Percentiles rank a stretch among this genome's conserved stretches.
Evolutionary conservation across 2,888 invertebrate genomes (phyloP).

Genomic region (Cheilosia urbana): DNA sequence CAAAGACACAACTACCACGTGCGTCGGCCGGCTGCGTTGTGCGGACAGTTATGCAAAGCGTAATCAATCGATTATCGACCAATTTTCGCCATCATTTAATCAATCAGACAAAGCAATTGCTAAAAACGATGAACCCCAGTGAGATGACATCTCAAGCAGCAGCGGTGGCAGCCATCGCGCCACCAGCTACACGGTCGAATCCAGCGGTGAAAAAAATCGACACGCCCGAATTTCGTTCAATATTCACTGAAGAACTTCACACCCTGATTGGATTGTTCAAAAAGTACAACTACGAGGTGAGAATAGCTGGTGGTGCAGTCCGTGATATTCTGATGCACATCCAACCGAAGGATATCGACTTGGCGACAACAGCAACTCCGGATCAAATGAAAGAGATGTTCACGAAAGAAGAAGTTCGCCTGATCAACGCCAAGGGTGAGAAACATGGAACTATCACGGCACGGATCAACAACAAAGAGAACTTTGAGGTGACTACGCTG

Average conservation of each 20-base stretch:
- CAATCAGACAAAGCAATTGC: constrained; percentile 43
- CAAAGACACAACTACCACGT: constrained; percentile 10
- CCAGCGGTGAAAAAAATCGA: constrained; percentile 90
- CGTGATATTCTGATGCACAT: constrained; percentile 92
- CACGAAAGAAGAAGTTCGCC: constrained; percentile 90
- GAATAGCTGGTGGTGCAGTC: constrained; percentile 99
- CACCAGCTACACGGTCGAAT: constrained; percentile 84
- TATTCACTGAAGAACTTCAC: constrained; percentile 93
- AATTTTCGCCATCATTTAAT: constrained; percentile 57
- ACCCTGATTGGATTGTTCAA: constrained; percentile 90
- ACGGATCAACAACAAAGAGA: constrained; percentile 96
- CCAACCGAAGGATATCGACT: constrained; percentile 96
- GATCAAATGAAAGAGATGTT: constrained; percentile 98
- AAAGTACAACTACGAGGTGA: constrained; percentile 92
- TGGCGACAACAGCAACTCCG: constrained; percentile 98
- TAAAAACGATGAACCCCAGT: constrained; percentile 53
- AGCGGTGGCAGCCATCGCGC: neutral
- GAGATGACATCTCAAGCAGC: constrained; percentile 1
- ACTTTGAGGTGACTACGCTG: constrained; percentile 97
- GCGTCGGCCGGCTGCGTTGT: constrained; percentile 26
- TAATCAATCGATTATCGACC: constrained; percentile 46
- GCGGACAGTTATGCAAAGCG: constrained; percentile 62
- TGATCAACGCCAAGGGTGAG: constrained; percentile 96
- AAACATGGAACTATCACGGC: constrained; percentile 98
- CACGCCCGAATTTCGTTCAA: constrained; percentile 89